Base-by-base conservation (phyloP, 2,797 vertebrate genomes). In the Emydoidea blandingii region DNA sequence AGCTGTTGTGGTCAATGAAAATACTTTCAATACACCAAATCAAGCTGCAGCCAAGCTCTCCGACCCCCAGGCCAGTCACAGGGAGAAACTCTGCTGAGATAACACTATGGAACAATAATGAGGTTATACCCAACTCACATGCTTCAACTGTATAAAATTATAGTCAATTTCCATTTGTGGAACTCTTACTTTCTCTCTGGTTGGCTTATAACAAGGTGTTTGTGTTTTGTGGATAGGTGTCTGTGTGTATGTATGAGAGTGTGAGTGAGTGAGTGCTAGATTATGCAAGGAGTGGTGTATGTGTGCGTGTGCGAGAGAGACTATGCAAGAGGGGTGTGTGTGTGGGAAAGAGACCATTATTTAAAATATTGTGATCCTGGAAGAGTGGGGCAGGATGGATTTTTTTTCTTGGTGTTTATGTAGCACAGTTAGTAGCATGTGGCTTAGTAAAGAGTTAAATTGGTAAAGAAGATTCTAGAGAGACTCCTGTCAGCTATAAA, bases 381-480 rank as follows among this genome's bases (percentile, higher is more conserved):
- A 82, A 29, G 12, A 76, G 37, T 87, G 50, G 19, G 47, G 87
- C 47, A 79, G 72, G n/a, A 79, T 82, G 83, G 83, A 34, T 89
- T 93, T 87, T 44, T 79, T 79, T 6, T 68, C 65, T 1, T 0
- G 10, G 62, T 88, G 52, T 91, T 94, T 89, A 37, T 88, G 44
- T 41, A 91, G 92, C 49, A 21, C 1, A 1, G 74, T 81, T 52
- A 85, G 85, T 72, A 7, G 10, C 37, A 15, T 87, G 92, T 91
- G 89, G 83, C 97, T 96, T 88, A 98, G 85, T 94, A 96, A 97
- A 97, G 97, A 96, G 97, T 98, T 98, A 98, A 97, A 2, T 5
- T 9, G 87, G 88, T 89, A 74, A 90, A 94, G 96, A 97, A 97
- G 90, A 96, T 92, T 97, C 94, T 81, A 87, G 97, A 98, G 96